Base-by-base conservation (phyloP, 2,888 invertebrate species). In the Adineta ricciae region DNA sequence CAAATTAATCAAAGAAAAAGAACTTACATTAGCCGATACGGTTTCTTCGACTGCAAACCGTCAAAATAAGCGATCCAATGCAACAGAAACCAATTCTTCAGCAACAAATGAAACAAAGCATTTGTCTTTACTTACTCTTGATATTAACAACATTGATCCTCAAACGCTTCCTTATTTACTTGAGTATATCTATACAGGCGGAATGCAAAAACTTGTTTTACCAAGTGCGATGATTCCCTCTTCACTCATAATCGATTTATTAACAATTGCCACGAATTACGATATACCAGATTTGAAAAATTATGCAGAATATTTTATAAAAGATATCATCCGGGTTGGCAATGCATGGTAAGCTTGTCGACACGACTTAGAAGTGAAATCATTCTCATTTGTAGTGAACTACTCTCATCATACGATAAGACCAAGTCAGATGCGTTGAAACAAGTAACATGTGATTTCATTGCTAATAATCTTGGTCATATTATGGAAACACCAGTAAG, bases 401-500 rank as follows among this genome's bases (percentile, higher is more conserved):
- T 78, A n/a, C 41, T 78, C 14, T 41, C 41, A 41, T 78, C 41
- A 41, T 24, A 24, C n/a, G 78, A 78, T 41, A 38, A 78, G 2
- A 78, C 41, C 24, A 78, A 78, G 41, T 78, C 78, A 9, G 78
- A 78, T 24, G n/a, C 24, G 38, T 41, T 78, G n/a, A 78, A 78
- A 78, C 78, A 78, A 78, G 41, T 41, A 38, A 78, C 78, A 41
- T 78, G 78, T 41, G 78, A 78, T 78, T 78, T 41, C 14, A 78
- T 78, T 41, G 78, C 78, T n/a, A 78, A 78, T 78, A 78, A 78
- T 78, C 41, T 78, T 11, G 78, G 78, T 21, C 24, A 41, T n/a
- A n/a, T 78, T 24, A 78, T 78, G 78, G 78, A 78, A 41, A 78
- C 78, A 78, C n/a, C 41, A 14, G 78, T 78, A 78, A 78, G 78